phyloP scores from a whole-genome alignment of 2,113 vertebrate genomes.

The Pholis gunnellus region DNA sequence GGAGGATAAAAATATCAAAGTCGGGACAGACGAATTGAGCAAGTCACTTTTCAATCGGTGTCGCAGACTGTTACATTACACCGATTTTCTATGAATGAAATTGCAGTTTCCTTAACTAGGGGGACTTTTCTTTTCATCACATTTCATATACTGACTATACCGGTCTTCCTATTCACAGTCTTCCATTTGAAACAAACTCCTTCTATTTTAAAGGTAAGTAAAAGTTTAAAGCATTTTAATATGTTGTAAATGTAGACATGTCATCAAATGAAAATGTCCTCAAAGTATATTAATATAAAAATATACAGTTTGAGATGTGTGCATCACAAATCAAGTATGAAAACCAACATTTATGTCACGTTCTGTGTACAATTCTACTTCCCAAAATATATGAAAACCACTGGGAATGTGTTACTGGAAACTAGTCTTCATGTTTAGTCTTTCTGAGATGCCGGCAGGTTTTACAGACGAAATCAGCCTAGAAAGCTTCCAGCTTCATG shows the following conservation, averaged over 20 bases:
- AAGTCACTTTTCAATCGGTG: not conserved
- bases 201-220: not conserved
- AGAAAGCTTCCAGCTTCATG: conserved; percentile 16
- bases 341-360: not conserved
- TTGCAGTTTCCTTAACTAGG: not conserved
- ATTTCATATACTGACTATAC: not conserved
- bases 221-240: not conserved
- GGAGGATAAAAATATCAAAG: not conserved
- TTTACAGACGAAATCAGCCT: conserved; percentile 23
- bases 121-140: not conserved
- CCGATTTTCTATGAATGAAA: not conserved
- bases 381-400: not conserved
- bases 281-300: not conserved
- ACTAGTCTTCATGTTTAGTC: conserved; percentile 5
- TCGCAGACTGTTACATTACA: not conserved
- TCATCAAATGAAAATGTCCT: not conserved
- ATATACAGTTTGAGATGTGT: not conserved
- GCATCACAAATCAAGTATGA: not conserved
- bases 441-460: conserved; percentile 11
- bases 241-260: not conserved
- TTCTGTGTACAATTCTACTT: not conserved
- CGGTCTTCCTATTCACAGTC: not conserved
- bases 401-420: not conserved
- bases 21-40: not conserved
- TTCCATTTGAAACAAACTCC: not conserved